Percentiles rank a stretch among this genome's conserved stretches.
These are phyloP conservation scores for Amblyraja radiata DNA, from an alignment of 2,797 vertebrate genomes.

Conservation along the genomic window DNA sequence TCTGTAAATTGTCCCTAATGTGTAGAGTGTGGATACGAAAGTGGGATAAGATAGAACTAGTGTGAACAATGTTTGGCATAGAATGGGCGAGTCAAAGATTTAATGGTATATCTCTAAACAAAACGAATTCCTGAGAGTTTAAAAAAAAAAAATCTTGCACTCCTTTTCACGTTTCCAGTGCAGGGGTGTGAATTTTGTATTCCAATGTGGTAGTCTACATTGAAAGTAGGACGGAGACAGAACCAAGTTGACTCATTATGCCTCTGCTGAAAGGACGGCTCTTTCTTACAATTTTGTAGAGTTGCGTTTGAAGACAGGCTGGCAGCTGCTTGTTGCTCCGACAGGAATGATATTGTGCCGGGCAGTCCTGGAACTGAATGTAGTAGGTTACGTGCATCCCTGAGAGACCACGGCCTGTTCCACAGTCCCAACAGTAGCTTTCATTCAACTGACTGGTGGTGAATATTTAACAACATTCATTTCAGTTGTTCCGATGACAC, in stretches of 20 bases:
- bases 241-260: not conserved
- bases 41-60: too few relatives aligned
- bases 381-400: not conserved
- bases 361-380: not conserved
- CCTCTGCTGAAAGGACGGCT: not conserved
- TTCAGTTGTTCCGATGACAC: not conserved
- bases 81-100: too few relatives aligned
- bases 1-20: too few relatives aligned
- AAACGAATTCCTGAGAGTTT: too few relatives aligned
- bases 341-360: not conserved
- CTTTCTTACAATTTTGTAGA: not conserved
- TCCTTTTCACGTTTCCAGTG: not conserved
- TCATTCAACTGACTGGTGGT: not conserved
- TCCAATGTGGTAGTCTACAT: not conserved
- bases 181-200: constrained; percentile 1
- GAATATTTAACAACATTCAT: not conserved
- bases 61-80: too few relatives aligned
- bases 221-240: not conserved
- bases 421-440: not conserved
- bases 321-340: not conserved
- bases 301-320: not conserved
- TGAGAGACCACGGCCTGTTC: not conserved
- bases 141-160: not conserved
- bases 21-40: too few relatives aligned
- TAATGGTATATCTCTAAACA: too few relatives aligned